Evolutionary conservation across 2,888 invertebrate genomes (phyloP).

Genomic region (Punctoribates punctum): DNA sequence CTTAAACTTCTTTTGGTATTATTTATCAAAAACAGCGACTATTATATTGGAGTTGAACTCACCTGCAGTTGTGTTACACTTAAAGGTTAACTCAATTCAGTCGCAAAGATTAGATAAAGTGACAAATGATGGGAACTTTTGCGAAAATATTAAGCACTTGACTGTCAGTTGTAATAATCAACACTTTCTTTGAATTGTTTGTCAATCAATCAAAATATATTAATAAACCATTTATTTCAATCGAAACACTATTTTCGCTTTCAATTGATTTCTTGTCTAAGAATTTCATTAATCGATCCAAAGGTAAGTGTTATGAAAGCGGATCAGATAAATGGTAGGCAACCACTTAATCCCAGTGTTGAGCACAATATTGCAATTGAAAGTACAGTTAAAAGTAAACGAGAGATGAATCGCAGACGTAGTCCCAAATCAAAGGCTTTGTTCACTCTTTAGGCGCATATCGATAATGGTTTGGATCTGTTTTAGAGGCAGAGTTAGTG

Average conservation of each 20-base stretch:
- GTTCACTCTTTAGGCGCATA: constrained; percentile 6
- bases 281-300: neutral
- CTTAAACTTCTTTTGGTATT: neutral
- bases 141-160: neutral
- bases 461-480: constrained; percentile 23
- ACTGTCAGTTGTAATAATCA: neutral
- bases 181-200: constrained; percentile 1
- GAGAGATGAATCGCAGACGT: constrained; percentile 4
- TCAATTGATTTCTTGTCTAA: neutral
- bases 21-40: neutral
- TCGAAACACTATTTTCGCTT: neutral
- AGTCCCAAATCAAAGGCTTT: neutral
- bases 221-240: neutral
- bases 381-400: neutral
- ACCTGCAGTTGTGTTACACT: neutral
- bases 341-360: neutral
- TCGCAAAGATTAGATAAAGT: neutral
- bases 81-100: neutral
- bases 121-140: neutral
- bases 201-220: no score
- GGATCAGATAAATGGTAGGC: neutral
- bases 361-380: neutral
- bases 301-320: neutral
- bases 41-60: neutral
- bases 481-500: constrained; percentile 15